These are phyloP conservation scores for Eupithecia subumbrata DNA, from an alignment of 2,888 invertebrate genomes.

Conservation along the genomic window DNA sequence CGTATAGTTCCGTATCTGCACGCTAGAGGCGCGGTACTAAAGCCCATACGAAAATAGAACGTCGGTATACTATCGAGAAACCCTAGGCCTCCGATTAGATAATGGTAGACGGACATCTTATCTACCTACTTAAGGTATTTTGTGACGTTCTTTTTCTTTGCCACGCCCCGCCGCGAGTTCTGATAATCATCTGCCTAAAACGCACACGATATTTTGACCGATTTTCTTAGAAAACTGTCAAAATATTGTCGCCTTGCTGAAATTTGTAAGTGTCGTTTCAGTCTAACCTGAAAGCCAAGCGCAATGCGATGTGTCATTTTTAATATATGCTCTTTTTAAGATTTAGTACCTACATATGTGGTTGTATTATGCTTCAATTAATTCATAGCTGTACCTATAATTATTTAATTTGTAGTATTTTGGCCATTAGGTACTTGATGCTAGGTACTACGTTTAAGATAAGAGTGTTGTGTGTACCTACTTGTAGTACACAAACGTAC, in stretches of 20 bases:
- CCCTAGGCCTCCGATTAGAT: neutral
- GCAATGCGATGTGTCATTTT: constrained; percentile 4
- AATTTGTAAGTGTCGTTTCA: neutral
- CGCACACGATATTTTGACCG: neutral
- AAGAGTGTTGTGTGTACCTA: neutral
- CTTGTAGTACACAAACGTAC: neutral
- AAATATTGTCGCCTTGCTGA: constrained; percentile 1
- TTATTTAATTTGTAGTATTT: neutral
- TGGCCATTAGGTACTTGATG: neutral
- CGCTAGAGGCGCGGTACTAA: neutral
- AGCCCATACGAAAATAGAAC: neutral
- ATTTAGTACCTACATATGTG: neutral
- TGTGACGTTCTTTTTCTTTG: neutral
- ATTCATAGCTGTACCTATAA: neutral
- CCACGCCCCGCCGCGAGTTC: neutral
- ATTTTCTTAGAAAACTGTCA: neutral
- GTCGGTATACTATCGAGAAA: neutral
- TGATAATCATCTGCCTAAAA: neutral
- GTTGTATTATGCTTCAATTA: neutral
- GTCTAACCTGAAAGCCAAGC: neutral
- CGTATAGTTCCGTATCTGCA: neutral
- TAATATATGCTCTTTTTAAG: neutral
- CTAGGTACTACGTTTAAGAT: neutral
- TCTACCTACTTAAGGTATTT: neutral
- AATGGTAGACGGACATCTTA: neutral